Base-by-base conservation (phyloP, 2,797 vertebrate genomes). In the Garrulus glandarius region DNA sequence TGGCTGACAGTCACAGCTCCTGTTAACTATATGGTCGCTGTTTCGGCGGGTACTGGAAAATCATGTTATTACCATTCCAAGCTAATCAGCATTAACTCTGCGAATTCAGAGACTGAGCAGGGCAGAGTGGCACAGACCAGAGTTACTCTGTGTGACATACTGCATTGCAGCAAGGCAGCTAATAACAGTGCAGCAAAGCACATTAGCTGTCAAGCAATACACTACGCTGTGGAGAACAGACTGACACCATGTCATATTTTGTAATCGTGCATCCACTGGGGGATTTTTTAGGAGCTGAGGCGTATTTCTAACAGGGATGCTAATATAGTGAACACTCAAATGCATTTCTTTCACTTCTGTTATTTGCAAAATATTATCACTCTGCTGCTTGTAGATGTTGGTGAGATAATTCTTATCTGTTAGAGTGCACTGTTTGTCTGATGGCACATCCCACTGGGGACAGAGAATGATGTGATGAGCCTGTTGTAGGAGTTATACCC, bases 121-220 rank as follows among this genome's bases (percentile, higher is more conserved):
- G 67, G 46, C 32, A 44, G 78, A 86, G 57, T 32, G 1, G 0
- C 29, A 37, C 5, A 78, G 64, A 41, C 5, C 36, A 46, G 90
- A 53, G 74, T 67, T 59, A 24, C 52, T 84, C 30, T 30, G 57
- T 84, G 72, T 80, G 77, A 76, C 36, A 15, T 47, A 59, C 91
- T 95, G 71, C 93, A 95, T 81, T 96, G 93, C 92, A 96, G 95
- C 65, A 91, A 93, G 60, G 39, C 41, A 74, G 92, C 56, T 82
- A 37, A 91, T 60, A 84, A 49, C 53, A 72, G 87, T 27, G 79
- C 91, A 92, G 50, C 72, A 92, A 44, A 89, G 79, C 87, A 61
- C 30, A 3, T 59, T 86, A 81, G 41, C 69, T 90, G 81, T 59
- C 61, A 69, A 41, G 70, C 43, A 52, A 46, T 44, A 6, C 44